Conservation (phyloP, 2,113 vertebrate genomes). For the Larimichthys polyactis region DNA sequence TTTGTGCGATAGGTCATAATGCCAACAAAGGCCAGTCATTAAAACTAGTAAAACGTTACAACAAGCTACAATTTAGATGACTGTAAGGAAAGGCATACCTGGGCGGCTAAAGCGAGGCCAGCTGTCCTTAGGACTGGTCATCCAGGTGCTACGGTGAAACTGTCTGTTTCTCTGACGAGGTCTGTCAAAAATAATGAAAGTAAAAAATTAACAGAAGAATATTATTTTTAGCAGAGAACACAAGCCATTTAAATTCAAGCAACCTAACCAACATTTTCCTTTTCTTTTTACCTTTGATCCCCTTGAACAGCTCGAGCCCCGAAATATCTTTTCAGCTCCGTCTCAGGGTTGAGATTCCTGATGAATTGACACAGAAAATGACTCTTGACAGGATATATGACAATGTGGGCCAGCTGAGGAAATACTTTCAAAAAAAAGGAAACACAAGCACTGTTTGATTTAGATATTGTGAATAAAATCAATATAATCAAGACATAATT, state of each 20-base stretch:
- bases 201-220: not conserved
- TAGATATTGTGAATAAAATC: not conserved
- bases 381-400: not conserved
- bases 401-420: not conserved
- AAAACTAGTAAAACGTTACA: not conserved
- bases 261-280: not conserved
- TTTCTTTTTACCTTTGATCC: conserved; percentile 92
- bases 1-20: not conserved
- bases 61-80: not conserved
- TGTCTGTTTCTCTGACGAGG: conserved; percentile 91
- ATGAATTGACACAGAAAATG: conserved; percentile 16
- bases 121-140: conserved; percentile 90
- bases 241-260: not conserved
- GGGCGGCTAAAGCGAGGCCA: conserved; percentile 96
- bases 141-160: conserved; percentile 91
- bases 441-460: not conserved
- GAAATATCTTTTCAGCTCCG: conserved; percentile 96
- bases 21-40: not conserved
- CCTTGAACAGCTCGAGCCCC: conserved; percentile 95
- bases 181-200: conserved; percentile 72
- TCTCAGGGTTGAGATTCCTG: conserved; percentile 97
- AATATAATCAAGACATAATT: not conserved
- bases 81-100: conserved; percentile 80
- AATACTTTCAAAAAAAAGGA: not conserved
- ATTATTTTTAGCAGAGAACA: not conserved